A percentile compares a stretch with the other conserved stretches of the same genome.
phyloP scores from a whole-genome alignment of 1,140 invertebrate species.

The Drosophila azteca region DNA sequence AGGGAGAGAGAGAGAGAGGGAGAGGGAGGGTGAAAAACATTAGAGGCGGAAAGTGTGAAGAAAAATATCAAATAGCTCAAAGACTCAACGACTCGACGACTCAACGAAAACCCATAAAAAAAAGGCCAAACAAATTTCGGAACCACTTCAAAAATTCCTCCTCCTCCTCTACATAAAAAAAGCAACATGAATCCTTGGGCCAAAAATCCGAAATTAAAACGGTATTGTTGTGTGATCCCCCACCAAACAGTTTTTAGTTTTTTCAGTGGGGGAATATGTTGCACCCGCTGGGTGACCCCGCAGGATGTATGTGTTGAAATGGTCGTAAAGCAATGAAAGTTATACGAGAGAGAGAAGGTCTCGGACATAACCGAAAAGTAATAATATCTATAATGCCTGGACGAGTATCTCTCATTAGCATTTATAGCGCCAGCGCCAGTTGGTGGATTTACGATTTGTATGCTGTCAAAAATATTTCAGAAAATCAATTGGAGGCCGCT shows the following conservation, averaged over 20 bases:
- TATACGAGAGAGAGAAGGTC: conserved; percentile 24
- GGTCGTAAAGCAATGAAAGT: conserved; percentile 25
- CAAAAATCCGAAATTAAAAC: conserved; percentile 49
- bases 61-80: conserved; percentile 75
- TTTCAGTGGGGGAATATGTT: conserved; percentile 16
- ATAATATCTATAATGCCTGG: conserved; percentile 29
- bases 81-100: conserved; percentile 20
- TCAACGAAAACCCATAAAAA: conserved; percentile 24
- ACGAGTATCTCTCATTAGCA: conserved; percentile 51
- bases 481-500: conserved; percentile 26
- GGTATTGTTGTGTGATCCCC: conserved; percentile 44
- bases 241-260: conserved; percentile 1
- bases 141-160: conserved; percentile 39
- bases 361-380: conserved; percentile 31
- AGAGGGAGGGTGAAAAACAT: conserved; percentile 39
- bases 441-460: conserved; percentile 51
- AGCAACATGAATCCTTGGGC: conserved; percentile 67
- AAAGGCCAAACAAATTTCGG: conserved; percentile 30
- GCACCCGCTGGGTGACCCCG: conserved; percentile 37
- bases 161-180: conserved; percentile 71
- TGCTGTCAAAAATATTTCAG: conserved; percentile 32
- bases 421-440: conserved; percentile 49
- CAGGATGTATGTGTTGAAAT: conserved; percentile 35
- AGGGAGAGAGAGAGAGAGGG: not conserved
- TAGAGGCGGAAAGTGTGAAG: conserved; percentile 66